Evolutionary conservation across 2,888 invertebrate species (phyloP).

Genomic region (Cosmorhoe ocellata): DNA sequence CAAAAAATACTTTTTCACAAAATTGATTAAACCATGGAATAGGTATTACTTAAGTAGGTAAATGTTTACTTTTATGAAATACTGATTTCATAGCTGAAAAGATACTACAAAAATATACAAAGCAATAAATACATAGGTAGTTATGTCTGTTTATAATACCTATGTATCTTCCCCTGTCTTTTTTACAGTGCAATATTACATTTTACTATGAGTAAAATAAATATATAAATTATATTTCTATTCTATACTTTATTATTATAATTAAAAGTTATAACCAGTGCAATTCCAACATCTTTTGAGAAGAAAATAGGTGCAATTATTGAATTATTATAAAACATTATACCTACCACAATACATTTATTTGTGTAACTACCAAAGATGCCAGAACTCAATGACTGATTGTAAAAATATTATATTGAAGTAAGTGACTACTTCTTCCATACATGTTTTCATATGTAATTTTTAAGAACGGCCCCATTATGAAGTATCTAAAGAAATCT

Average conservation of each 20-base stretch:
- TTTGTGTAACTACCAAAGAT: constrained; percentile 67
- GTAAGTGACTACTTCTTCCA: constrained; percentile 50
- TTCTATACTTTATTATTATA: constrained; percentile 43
- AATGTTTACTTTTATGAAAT: constrained; percentile 7
- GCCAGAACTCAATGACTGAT: constrained; percentile 59
- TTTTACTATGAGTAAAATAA: constrained; percentile 77
- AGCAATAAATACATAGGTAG: constrained; percentile 30
- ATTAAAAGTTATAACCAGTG: constrained; percentile 61
- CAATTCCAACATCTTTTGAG: constrained; percentile 58
- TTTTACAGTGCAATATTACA: constrained; percentile 76
- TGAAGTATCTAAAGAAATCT: constrained; percentile 50
- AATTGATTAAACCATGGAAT: too few species aligned
- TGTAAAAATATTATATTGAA: constrained; percentile 49
- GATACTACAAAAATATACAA: constrained; percentile 27
- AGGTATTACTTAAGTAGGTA: too few species aligned
- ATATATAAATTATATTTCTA: constrained; percentile 53
- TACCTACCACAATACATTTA: constrained; percentile 27
- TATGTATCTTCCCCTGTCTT: constrained; percentile 20
- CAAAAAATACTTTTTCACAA: constrained; percentile 18
- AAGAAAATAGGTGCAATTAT: constrained; percentile 43
- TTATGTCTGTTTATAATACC: constrained; percentile 26
- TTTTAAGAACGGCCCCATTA: constrained; percentile 51
- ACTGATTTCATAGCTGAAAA: constrained; percentile 19
- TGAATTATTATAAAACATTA: constrained; percentile 27
- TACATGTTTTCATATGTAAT: constrained; percentile 47